Conservation (phyloP, 2,113 vertebrate species). For the Bufo bufo region DNA sequence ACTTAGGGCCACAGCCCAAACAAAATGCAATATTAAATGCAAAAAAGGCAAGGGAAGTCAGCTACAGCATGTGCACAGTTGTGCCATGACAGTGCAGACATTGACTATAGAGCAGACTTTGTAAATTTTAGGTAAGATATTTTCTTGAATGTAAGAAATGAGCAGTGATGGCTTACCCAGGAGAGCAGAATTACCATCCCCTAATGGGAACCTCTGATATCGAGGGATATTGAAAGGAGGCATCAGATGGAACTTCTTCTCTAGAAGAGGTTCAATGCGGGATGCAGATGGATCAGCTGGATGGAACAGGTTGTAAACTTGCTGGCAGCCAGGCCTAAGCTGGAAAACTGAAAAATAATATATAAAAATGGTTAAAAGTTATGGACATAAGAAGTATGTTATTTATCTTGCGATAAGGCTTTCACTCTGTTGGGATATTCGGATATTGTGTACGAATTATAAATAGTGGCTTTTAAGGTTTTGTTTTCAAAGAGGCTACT, state of each 20-base stretch:
- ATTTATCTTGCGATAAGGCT: not conserved
- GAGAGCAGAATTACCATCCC: slow-evolving; percentile 90
- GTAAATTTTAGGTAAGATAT: not conserved
- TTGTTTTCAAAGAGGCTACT: no score
- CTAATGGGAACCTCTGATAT: slow-evolving; percentile 95
- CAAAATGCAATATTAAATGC: no score
- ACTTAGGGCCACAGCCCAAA: not conserved
- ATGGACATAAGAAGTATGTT: not conserved
- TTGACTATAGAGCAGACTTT: not conserved
- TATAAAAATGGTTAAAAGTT: not conserved
- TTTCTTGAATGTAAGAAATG: not conserved
- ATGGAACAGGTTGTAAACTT: slow-evolving; percentile 98
- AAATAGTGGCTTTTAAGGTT: not conserved
- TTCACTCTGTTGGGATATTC: not conserved
- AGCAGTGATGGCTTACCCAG: slow-evolving; percentile 73
- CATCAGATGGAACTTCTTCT: slow-evolving; percentile 90
- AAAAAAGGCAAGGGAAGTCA: no score
- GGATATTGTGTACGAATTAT: not conserved
- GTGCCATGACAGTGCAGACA: not conserved
- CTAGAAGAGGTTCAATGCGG: slow-evolving; percentile 92
- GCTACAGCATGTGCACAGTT: no score
- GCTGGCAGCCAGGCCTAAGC: slow-evolving; percentile 93
- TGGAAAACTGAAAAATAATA: slow-evolving; percentile 71
- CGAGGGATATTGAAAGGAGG: slow-evolving; percentile 89
- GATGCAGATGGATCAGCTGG: slow-evolving; percentile 96